Conservation (phyloP, 2,888 invertebrate genomes). For the Actias luna region DNA sequence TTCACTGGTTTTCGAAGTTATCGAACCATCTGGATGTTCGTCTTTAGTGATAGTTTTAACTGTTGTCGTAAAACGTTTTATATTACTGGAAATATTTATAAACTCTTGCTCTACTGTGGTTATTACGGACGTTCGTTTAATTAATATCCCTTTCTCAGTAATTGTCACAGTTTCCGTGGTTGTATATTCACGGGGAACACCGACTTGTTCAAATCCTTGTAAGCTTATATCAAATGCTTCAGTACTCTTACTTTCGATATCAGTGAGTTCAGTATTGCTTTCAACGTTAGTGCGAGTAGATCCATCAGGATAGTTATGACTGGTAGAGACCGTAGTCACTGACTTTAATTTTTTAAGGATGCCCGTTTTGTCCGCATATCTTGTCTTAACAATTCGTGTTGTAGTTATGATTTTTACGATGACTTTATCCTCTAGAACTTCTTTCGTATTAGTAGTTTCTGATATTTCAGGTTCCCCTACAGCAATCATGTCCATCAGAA, state of each 20-base stretch:
- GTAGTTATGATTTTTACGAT: constrained; percentile 21
- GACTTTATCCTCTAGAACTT: constrained; percentile 24
- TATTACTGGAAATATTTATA: constrained; percentile 36
- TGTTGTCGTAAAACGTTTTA: constrained; percentile 59
- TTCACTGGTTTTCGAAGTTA: constrained; percentile 62
- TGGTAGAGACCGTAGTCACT: constrained; percentile 33
- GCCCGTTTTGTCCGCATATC: constrained; percentile 31
- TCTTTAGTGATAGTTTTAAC: constrained; percentile 61
- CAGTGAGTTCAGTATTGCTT: constrained; percentile 35
- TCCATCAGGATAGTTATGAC: constrained; percentile 42
- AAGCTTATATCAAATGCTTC: constrained; percentile 31
- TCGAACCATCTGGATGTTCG: constrained; percentile 64
- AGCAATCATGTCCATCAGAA: constrained; percentile 19
- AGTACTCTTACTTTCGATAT: constrained; percentile 23
- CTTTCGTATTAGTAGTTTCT: constrained; percentile 25
- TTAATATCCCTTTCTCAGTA: constrained; percentile 46
- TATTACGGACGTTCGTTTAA: constrained; percentile 55
- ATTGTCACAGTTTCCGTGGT: constrained; percentile 43
- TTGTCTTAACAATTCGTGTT: constrained; percentile 29
- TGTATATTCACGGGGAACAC: constrained; percentile 46
- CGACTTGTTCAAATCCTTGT: constrained; percentile 44
- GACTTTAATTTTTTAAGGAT: constrained; percentile 35
- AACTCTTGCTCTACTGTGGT: constrained; percentile 53
- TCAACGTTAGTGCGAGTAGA: constrained; percentile 32
- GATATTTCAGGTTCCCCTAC: constrained; percentile 25